phyloP scores from a whole-genome alignment of 2,888 invertebrate species.

The Hemithea aestivaria region DNA sequence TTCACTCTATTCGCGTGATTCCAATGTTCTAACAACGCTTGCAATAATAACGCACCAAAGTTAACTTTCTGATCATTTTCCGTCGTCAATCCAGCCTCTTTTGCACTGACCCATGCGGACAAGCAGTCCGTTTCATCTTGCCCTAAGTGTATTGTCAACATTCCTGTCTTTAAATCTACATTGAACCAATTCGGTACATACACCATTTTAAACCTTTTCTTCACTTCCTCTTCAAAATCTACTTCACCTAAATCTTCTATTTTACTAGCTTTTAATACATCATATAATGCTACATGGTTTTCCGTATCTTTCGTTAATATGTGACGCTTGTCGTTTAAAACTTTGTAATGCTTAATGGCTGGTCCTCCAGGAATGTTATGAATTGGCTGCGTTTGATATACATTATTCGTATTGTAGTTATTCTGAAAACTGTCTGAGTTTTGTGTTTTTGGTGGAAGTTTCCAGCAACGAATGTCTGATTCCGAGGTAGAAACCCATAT shows the following conservation, averaged over 20 bases:
- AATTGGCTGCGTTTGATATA: constrained; percentile 79
- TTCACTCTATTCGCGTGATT: constrained; percentile 83
- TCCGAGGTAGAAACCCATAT: constrained; percentile 81
- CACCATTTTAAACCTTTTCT: constrained; percentile 93
- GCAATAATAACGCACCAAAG: constrained; percentile 94
- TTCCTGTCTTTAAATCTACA: constrained; percentile 98
- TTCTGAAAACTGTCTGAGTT: constrained; percentile 74
- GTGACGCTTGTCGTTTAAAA: constrained; percentile 97
- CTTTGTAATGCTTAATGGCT: constrained; percentile 94
- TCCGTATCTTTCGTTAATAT: constrained; percentile 97
- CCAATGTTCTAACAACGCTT: constrained; percentile 98
- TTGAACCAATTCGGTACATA: constrained; percentile 99
- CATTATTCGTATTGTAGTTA: constrained; percentile 67
- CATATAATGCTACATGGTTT: constrained; percentile 88
- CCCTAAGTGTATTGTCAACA: constrained; percentile 97
- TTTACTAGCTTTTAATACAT: constrained; percentile 93
- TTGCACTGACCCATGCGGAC: constrained; percentile 98
- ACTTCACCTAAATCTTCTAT: constrained; percentile 94
- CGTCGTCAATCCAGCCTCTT: constrained; percentile 92
- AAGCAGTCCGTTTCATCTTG: constrained; percentile 99
- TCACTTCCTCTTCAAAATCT: constrained; percentile 95
- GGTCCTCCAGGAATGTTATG: constrained; percentile 90
- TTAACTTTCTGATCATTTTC: constrained; percentile 95
- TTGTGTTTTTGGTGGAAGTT: constrained; percentile 71
- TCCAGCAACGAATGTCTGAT: constrained; percentile 82